Conservation (phyloP, 2,113 vertebrate species). For the Brevimyrus niger region DNA sequence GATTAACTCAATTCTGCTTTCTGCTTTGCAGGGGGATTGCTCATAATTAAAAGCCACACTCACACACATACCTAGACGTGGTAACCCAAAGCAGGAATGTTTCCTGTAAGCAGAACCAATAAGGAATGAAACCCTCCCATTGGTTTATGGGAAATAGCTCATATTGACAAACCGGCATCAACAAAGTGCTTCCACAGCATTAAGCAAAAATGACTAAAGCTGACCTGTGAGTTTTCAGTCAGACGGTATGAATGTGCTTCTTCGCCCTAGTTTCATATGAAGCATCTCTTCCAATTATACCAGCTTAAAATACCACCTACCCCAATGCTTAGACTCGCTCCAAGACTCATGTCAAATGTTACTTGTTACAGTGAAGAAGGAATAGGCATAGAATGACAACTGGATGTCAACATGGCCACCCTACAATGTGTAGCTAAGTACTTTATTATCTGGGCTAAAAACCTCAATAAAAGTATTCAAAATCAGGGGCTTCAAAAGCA, state of each 20-base stretch:
- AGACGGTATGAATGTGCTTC: neutral
- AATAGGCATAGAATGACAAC: neutral
- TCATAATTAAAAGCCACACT: neutral
- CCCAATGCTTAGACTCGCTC: neutral
- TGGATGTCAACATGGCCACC: neutral
- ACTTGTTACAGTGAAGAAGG: neutral
- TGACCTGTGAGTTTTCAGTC: neutral
- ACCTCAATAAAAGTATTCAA: neutral
- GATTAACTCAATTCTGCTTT: neutral
- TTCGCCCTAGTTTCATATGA: neutral
- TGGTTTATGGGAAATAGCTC: neutral
- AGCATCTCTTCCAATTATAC: neutral
- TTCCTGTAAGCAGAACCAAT: neutral
- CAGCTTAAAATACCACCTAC: neutral
- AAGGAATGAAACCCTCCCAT: neutral
- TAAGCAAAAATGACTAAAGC: neutral
- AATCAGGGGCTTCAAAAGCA: neutral
- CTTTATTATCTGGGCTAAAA: neutral
- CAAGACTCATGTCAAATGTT: neutral
- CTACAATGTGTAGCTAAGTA: neutral
- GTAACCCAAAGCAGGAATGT: neutral
- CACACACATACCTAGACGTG: neutral
- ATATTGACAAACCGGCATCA: neutral
- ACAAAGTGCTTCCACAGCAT: neutral
- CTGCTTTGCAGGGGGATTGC: neutral